A percentile compares a stretch with the other conserved stretches of the same genome.
These are phyloP conservation scores for Tholera decimalis DNA, from an alignment of 2,888 invertebrate species.

Conservation along the genomic window DNA sequence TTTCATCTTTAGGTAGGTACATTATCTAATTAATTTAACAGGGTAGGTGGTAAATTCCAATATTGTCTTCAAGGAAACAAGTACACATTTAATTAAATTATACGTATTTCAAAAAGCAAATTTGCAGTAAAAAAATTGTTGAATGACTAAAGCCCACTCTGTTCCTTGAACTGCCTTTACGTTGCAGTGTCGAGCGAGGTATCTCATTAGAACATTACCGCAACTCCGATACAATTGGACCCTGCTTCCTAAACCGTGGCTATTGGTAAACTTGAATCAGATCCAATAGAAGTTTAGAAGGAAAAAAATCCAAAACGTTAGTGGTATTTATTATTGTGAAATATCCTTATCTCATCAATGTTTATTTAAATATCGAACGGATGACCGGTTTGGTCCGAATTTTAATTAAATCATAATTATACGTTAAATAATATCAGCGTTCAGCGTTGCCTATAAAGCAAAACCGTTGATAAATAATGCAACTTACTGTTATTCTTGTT, in stretches of 20 bases:
- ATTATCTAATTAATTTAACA: not conserved
- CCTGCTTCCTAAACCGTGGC: not conserved
- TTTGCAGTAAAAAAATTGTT: not conserved
- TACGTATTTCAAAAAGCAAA: not conserved
- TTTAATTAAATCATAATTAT: constrained; percentile 31
- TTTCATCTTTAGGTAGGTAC: too few relatives aligned
- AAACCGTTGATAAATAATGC: constrained; percentile 11
- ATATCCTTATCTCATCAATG: constrained; percentile 38
- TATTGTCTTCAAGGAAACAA: not conserved
- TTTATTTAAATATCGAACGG: constrained; percentile 28
- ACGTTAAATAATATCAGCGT: constrained; percentile 2
- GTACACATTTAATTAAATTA: not conserved
- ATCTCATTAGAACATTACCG: too few relatives aligned
- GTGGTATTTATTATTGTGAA: not conserved
- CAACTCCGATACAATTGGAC: too few relatives aligned
- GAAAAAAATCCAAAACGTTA: too few relatives aligned
- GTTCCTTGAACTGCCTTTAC: too few relatives aligned
- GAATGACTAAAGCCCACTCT: too few relatives aligned
- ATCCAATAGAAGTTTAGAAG: too few relatives aligned
- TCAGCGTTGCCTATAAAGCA: not conserved
- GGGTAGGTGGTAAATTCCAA: not conserved
- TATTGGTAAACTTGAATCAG: not conserved
- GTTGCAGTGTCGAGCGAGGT: too few relatives aligned
- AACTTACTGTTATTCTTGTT: constrained; percentile 86
- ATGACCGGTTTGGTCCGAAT: constrained; percentile 8